Evolutionary conservation across 2,113 vertebrate genomes (phyloP).

Genomic region (Apteryx owenii): DNA sequence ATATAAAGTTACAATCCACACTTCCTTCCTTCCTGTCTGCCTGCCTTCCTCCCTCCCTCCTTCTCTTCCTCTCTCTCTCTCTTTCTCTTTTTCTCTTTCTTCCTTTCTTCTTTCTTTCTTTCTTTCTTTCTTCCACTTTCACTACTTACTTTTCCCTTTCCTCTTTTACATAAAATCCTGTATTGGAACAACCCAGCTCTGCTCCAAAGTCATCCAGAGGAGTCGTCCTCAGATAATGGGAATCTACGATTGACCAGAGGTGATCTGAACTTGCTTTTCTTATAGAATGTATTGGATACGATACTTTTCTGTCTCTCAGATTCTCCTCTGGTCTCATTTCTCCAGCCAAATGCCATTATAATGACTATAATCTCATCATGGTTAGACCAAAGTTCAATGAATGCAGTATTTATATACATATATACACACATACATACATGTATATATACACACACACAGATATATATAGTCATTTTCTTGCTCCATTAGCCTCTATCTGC

Average conservation of each 20-base stretch:
- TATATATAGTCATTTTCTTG: neutral
- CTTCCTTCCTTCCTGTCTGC: neutral
- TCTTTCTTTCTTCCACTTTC: neutral
- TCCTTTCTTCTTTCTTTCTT: no score
- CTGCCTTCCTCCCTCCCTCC: neutral
- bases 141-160: neutral
- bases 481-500: neutral
- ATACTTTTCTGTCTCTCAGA: neutral
- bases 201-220: neutral
- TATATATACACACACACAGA: neutral
- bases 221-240: neutral
- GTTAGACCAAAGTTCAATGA: neutral
- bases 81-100: no score
- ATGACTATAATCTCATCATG: rapidly evolving
- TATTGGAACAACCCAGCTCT: neutral
- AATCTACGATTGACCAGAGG: neutral
- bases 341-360: neutral
- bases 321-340: neutral
- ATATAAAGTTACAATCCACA: neutral
- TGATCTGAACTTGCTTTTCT: neutral
- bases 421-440: no score
- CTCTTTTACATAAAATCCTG: neutral
- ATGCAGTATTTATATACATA: neutral
- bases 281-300: neutral
- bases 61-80: no score